Base-by-base conservation (phyloP, 1,140 invertebrate species). In the Holcopasites calliopsidis region DNA sequence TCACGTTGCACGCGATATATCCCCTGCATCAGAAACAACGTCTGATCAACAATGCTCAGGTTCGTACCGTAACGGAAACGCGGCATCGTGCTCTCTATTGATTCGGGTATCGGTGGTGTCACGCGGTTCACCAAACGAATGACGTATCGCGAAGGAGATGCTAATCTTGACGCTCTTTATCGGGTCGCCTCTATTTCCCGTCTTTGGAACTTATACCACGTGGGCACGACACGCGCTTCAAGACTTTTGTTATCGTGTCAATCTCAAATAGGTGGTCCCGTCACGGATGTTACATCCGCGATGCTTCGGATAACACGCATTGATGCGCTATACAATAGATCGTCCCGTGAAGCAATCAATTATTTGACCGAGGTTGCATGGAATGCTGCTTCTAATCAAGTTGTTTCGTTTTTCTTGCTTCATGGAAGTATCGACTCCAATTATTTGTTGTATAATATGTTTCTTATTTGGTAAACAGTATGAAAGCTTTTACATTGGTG, bases 1-100 rank as follows among this genome's bases (percentile, higher is more conserved):
- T 79, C 54, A 82, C 65, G 68, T 79, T 83, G 81, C 82, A 76
- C 66, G 52, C 61, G 70, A 66, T 82, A 83, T 83, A 80, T 58
- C 8, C 1, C 33, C 28, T 31, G 60, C 78, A 80, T 82, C 80
- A 74, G 58, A 23, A 49, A 65, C 33, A 47, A 64, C 71, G 79
- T 60, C 44, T 74, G 77, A 82, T 82, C 80, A 74, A 82, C 79
- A 82, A 77, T 82, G 28, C 66, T 77, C 44, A 68, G 78, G 65
- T 57, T 40, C 49, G 68, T 81, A 82, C 74, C n/a, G 79, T 81
- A 68, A 60, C 69, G 69, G 80, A 81, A 82, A 62, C 79, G 50
- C 57, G 64, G 60, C 69, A 68, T 74, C 79, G 42, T 33, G 50
- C 50, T 38, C 50, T 35, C 68, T 40, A 82, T 82, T 82, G 80